Percentiles rank a stretch among this genome's conserved stretches.
Conservation (phyloP, 2,113 vertebrate genomes). For the Eira barbara region DNA sequence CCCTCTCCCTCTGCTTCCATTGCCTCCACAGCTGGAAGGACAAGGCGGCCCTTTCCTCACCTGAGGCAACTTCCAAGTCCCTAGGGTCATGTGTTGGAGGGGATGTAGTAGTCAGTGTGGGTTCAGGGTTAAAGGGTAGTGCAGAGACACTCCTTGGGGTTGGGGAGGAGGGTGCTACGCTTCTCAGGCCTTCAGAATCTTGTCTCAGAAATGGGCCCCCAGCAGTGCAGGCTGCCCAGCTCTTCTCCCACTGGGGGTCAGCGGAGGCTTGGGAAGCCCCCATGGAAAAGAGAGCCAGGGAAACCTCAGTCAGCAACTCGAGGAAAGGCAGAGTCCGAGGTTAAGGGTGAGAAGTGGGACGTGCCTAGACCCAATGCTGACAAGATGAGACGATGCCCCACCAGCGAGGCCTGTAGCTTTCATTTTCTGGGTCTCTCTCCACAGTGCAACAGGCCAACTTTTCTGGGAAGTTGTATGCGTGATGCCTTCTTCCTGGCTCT, state of each 20-base stretch:
- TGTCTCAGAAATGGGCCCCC: background rate
- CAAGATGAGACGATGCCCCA: background rate
- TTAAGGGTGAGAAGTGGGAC: background rate
- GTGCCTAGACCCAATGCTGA: slow-evolving; percentile 14
- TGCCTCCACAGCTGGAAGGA: background rate
- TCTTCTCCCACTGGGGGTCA: background rate
- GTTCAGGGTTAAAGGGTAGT: background rate
- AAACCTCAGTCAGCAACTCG: background rate
- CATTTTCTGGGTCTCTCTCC: slow-evolving; percentile 18
- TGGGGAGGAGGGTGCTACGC: background rate
- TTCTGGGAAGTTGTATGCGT: background rate
- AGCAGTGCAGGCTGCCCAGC: background rate
- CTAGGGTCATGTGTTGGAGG: background rate
- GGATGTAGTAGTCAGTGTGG: no score
- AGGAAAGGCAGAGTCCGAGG: background rate
- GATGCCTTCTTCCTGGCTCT: background rate
- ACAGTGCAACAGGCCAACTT: background rate
- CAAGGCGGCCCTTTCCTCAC: background rate
- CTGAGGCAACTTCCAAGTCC: background rate
- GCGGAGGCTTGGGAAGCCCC: slow-evolving; percentile 8
- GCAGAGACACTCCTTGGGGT: background rate
- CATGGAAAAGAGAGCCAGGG: background rate
- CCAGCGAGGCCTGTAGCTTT: background rate
- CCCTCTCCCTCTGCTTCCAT: background rate
- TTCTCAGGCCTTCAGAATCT: background rate